Percentiles rank a stretch among this genome's conserved stretches.
These are phyloP conservation scores for Vanessa tameamea DNA, from an alignment of 1,140 invertebrate genomes.

Conservation along the genomic window DNA sequence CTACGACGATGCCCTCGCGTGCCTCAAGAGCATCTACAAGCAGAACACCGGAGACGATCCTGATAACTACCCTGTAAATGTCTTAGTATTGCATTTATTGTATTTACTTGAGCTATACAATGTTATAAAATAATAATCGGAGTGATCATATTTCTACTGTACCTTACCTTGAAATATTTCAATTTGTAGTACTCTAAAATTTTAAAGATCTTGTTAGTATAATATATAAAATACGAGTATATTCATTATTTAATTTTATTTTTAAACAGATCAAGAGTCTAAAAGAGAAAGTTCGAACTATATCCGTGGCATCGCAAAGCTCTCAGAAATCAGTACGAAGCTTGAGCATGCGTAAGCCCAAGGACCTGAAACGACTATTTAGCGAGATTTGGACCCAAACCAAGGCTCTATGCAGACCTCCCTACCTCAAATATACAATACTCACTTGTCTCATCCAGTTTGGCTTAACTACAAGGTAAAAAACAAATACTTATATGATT, in stretches of 20 bases:
- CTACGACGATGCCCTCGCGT: conserved; percentile 85
- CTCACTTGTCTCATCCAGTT: conserved; percentile 88
- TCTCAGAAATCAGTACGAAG: conserved; percentile 82
- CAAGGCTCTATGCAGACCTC: conserved; percentile 84
- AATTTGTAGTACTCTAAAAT: too few species aligned
- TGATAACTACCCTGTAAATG: conserved; percentile 84
- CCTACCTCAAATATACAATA: conserved; percentile 86
- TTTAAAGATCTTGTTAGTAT: background rate
- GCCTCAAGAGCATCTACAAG: conserved; percentile 85
- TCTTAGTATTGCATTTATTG: background rate
- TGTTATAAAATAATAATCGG: too few species aligned
- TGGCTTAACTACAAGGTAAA: conserved; percentile 85
- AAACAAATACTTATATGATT: conserved; percentile 36
- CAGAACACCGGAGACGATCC: conserved; percentile 85
- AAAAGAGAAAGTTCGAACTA: conserved; percentile 84
- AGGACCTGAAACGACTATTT: conserved; percentile 84
- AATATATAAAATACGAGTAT: background rate
- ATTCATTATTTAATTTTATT: conserved; percentile 3
- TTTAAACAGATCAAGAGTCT: conserved; percentile 83
- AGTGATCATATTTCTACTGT: too few species aligned
- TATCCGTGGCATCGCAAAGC: conserved; percentile 82
- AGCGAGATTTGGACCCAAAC: conserved; percentile 85
- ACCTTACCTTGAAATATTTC: too few species aligned
- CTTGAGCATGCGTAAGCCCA: conserved; percentile 84
- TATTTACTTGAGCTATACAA: background rate